A percentile compares a stretch with the other conserved stretches of the same genome.
These are phyloP conservation scores for Tetramorium parvispinum DNA, from an alignment of 1,140 invertebrate species.

Conservation along the genomic window DNA sequence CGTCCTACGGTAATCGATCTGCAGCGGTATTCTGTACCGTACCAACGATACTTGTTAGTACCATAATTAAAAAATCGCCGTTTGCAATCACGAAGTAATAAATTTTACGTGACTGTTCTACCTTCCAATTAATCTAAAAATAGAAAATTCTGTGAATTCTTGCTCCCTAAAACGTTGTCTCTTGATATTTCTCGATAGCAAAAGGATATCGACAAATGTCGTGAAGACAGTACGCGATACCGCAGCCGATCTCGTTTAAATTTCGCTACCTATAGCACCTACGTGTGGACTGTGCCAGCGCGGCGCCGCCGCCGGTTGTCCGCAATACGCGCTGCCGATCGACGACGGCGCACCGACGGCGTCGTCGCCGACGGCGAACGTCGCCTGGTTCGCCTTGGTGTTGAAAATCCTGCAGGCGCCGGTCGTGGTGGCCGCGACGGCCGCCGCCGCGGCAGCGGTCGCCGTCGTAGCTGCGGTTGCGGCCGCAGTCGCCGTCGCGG, in stretches of 20 bases:
- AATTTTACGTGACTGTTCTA: background rate
- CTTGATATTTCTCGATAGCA: background rate
- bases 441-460: background rate
- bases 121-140: background rate
- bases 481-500: conserved; percentile 14
- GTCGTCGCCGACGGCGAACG: conserved; percentile 37
- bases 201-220: background rate
- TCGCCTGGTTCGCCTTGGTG: conserved; percentile 48
- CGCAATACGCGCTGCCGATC: conserved; percentile 53
- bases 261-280: conserved; percentile 82
- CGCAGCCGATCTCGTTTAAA: conserved; percentile 69
- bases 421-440: conserved; percentile 20
- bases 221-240: background rate
- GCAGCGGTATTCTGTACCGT: conserved; percentile 11
- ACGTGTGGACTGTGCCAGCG: conserved; percentile 84
- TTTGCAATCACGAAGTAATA: background rate
- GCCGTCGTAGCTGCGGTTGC: background rate
- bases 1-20: conserved; percentile 17
- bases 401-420: conserved; percentile 48
- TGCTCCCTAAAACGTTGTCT: background rate
- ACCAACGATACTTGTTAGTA: background rate
- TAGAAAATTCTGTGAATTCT: conserved; percentile 22
- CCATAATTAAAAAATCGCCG: background rate
- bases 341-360: conserved; percentile 46
- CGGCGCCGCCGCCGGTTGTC: conserved; percentile 67